Evolutionary conservation across 2,888 invertebrate species (phyloP).

Genomic region (Synergus umbraculus): DNA sequence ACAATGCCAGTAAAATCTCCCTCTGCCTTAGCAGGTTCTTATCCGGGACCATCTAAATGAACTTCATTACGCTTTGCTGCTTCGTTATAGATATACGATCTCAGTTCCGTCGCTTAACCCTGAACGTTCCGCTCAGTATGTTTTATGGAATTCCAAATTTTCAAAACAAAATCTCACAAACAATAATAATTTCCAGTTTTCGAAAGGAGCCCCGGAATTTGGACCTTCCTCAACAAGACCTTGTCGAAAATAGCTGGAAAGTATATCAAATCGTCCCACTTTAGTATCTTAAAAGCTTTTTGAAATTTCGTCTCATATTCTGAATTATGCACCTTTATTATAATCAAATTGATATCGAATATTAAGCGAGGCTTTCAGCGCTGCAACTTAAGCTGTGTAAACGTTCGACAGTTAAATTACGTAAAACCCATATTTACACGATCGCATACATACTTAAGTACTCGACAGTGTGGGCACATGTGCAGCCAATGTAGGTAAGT

Average conservation of each 20-base stretch:
- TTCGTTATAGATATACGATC: slow-evolving; percentile 65
- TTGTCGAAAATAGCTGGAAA: no score
- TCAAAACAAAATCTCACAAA: not conserved
- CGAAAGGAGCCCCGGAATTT: no score
- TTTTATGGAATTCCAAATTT: slow-evolving; percentile 48
- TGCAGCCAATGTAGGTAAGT: slow-evolving; percentile 45
- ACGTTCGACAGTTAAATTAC: slow-evolving; percentile 28
- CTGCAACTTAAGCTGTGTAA: not conserved
- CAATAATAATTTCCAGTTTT: no score
- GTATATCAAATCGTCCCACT: no score
- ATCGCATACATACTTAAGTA: slow-evolving; percentile 20
- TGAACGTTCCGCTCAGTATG: slow-evolving; percentile 55
- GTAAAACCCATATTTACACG: slow-evolving; percentile 21
- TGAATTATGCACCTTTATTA: not conserved
- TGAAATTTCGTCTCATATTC: no score
- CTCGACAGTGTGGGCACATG: slow-evolving; percentile 28
- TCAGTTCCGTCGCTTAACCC: slow-evolving; percentile 57
- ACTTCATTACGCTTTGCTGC: slow-evolving; percentile 68
- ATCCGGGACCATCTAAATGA: slow-evolving; percentile 66
- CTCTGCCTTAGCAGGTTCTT: slow-evolving; percentile 57
- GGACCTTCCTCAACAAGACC: no score
- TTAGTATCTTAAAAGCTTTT: no score
- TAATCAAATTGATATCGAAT: not conserved
- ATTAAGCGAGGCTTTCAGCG: not conserved
- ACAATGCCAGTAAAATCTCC: slow-evolving; percentile 51